Conservation (phyloP, 2,797 vertebrate species). For the Microtus agrestis region DNA sequence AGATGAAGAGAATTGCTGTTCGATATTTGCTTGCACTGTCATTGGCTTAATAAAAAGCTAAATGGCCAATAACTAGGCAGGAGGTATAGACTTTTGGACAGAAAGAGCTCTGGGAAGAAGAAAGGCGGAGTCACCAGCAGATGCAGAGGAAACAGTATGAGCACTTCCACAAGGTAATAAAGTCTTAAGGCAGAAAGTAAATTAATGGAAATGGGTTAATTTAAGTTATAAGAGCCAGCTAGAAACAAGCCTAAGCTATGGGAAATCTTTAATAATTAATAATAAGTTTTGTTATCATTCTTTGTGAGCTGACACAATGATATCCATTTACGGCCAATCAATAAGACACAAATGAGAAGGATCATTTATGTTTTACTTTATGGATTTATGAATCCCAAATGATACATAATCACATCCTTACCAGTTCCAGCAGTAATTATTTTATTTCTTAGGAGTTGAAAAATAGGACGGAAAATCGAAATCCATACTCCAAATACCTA, state of each 20-base stretch:
- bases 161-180: neutral
- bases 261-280: neutral
- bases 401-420: neutral
- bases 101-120: neutral
- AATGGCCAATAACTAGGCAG: neutral
- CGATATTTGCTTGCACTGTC: neutral
- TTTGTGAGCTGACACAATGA: neutral
- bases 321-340: neutral
- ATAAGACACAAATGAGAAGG: neutral
- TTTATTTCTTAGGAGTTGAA: conserved; percentile 30
- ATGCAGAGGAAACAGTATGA: neutral
- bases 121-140: neutral
- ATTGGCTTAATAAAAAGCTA: neutral
- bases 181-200: neutral
- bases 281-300: neutral
- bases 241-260: neutral
- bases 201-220: neutral
- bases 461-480: conserved; percentile 34
- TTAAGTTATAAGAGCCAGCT: neutral
- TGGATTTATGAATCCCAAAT: conserved; percentile 16
- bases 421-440: neutral
- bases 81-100: neutral
- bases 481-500: neutral
- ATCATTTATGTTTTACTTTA: neutral
- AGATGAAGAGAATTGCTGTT: neutral